Base-by-base conservation (phyloP, 2,888 invertebrate species). In the Torymus tubicola region DNA sequence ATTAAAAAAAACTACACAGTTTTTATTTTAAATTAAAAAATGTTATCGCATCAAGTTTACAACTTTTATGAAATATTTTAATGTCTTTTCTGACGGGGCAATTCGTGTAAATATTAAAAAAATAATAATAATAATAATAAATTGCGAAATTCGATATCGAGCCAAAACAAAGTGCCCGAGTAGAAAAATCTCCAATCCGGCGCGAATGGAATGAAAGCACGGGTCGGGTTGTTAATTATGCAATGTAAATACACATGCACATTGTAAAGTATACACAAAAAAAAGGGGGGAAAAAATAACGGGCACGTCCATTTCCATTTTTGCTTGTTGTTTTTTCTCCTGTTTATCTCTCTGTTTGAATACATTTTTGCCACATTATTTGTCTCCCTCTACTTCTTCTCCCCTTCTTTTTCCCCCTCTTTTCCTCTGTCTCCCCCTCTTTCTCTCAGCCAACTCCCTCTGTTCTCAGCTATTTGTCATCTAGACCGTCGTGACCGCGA, bases 211-310 rank as follows among this genome's bases (percentile, higher is more conserved):
- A 78, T 73, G 57, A 73, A 73, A 81, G 60, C 63, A 60, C 21
- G 42, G 61, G 18, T 53, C 12, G 73, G 68, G 81, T 85, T 82
- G 84, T 85, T 84, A 85, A 86, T 85, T 84, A 84, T 85, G 82
- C 83, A 83, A 84, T 84, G 85, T 84, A 86, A 85, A 85, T 84
- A 83, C 82, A 69, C 42, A 60, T 24, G 63, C 24, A 53, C 52
- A 65, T 69, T 77, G 61, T 67, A 16, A 65, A 75, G 74, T 72
- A 53, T 16, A 72, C 68, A 65, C n/a, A n/a, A n/a, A n/a, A n/a
- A 55, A 61, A 71, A 50, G 67, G 18, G 18, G 18, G 60, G 42
- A 53, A 72, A 68, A 74, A 64, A 53, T 63, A 21, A 64, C 55
- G 13, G 42, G 5, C 63, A 69, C 64, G n/a, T 72, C 18, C 67